Percentiles rank a stretch among this genome's conserved stretches.
Conservation (phyloP, 2,113 vertebrate species). For the Mohoua ochrocephala region DNA sequence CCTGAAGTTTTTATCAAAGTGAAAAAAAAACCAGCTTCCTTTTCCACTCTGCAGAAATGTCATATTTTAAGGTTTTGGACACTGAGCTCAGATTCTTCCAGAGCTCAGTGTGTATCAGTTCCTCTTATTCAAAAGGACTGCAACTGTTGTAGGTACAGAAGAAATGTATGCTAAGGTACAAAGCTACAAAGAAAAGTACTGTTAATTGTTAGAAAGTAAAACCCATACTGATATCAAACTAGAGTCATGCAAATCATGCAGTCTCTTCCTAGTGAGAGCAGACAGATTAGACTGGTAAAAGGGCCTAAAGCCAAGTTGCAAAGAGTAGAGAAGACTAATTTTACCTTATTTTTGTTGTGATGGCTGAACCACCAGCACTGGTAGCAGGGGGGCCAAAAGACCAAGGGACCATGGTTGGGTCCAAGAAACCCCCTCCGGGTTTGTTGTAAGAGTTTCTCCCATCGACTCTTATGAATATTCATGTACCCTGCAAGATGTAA, state of each 20-base stretch:
- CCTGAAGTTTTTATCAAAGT: not conserved
- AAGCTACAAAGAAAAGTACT: not conserved
- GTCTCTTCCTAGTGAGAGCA: not conserved
- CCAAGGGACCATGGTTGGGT: no score
- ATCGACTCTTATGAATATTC: no score
- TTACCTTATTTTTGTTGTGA: no score
- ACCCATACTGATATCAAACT: not conserved
- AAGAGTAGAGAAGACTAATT: not conserved
- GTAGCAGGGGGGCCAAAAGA: no score
- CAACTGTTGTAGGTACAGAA: not conserved
- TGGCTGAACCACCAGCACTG: no score
- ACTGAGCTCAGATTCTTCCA: not conserved
- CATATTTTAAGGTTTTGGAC: not conserved
- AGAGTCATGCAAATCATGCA: not conserved
- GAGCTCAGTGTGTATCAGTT: not conserved
- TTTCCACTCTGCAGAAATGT: not conserved
- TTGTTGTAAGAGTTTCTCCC: no score
- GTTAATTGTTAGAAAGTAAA: not conserved
- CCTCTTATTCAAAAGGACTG: not conserved
- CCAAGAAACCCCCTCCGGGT: no score
- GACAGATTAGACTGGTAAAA: not conserved
- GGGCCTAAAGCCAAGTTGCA: not conserved
- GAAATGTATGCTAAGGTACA: not conserved
- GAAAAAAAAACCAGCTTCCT: not conserved
- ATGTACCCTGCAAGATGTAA: no score